Evolutionary conservation across 1,140 invertebrate species (phyloP), one percentile per base, ranked within the genome.

Genomic region (Cyphomyrmex costatus): DNA sequence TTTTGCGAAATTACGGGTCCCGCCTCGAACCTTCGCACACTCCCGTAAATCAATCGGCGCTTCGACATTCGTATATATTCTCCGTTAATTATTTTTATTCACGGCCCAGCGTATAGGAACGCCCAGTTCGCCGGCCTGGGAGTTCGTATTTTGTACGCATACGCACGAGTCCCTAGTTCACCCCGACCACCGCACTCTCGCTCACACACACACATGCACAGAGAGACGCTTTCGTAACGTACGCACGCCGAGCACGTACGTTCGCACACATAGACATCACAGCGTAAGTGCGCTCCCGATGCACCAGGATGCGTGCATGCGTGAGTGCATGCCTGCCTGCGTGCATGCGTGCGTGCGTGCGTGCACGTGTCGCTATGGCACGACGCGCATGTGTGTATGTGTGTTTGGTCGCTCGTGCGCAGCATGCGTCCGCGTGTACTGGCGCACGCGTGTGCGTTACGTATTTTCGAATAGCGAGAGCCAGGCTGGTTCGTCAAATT

Each of bases 1-100:
- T 91, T 92, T 90, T 89, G 87, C 86, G 85, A 93, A 92, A 93
- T 93, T 91, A 92, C 90, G 79, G 89, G 89, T 87, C 84, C 88
- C 86, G 86, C 88, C 89, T 89, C 88, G 87, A 91, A 88, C 85
- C 91, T 92, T 88, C 83, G 84, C 86, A 83, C 88, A 83, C 87
- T 86, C 91, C 89, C 90, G 88, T 92, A 92, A 93, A 92, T 92
- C 92, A 93, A 93, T 93, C 92, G 91, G 74, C 84, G 90, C 87
- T 92, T 90, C 91, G 91, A 92, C 89, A 89, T 91, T 91, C 88
- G 89, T 91, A 91, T 91, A 89, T 92, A 89, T 89, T 90, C 70
- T 89, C 87, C 88, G 90, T 93, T 92, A 92, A 93, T 93, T 92
- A 93, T 93, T 93, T 92, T 93, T 93, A 92, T 93, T 93, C 92